Evolutionary conservation across 1,140 invertebrate genomes (phyloP), one percentile per base, ranked within the genome.

Genomic region (Sminthurides bifidus): DNA sequence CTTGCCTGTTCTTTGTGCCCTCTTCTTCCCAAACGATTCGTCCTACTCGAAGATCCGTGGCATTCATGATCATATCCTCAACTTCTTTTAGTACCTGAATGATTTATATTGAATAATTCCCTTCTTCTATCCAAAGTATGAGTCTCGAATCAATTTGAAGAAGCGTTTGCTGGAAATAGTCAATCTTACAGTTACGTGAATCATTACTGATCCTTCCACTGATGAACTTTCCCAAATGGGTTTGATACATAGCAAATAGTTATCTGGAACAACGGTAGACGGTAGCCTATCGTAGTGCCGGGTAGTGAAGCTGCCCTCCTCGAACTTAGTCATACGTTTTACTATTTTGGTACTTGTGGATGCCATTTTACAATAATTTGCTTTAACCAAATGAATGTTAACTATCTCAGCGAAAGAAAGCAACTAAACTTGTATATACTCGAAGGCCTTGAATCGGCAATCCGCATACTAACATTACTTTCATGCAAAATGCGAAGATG

Each of bases 11-110:
- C 24, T 54, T 55, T 2, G 44, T 56, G 0, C 38, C 30, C 31
- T 61, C 59, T 40, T 67, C 64, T 35, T 41, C 44, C 56, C 50
- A 59, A 15, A 65, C 72, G 1, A 77, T 79, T 59, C 72, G 75
- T 31, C 77, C 76, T 23, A 90, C 75, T 49, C 79, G 72, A 58
- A 93, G 79, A 65, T 91, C 87, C 65, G 83, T 70, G 30, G 80
- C 79, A 73, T 92, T 89, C 17, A 93, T 70, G 54, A 81, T 74
- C 60, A 93, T 82, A 58, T 77, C 76, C 52, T 80, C 76, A 2
- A 82, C 83, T 44, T 79, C 59, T 66, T 76, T 71, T n/a, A n/a
- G n/a, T n/a, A n/a, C 70, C 56, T 76, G 74, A 66, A 64, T 26
- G 14, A 53, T 26, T 41, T 40, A 33, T 55, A 26, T 53, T 21